Evolutionary conservation across 2,888 invertebrate species (phyloP).

Genomic region (Chloroclysta siterata): DNA sequence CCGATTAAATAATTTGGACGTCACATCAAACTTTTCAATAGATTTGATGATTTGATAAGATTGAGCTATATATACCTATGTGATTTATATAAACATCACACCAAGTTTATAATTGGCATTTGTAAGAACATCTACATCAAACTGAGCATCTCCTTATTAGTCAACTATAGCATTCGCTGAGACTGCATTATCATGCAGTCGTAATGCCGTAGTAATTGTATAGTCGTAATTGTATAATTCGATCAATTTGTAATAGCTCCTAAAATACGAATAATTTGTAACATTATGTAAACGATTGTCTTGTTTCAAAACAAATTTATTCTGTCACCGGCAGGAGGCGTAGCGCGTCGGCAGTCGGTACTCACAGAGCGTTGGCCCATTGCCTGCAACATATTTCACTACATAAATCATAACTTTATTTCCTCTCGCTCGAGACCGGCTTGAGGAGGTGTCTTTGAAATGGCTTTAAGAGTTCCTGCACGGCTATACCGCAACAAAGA

Average conservation of each 20-base stretch:
- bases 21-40: too few species aligned
- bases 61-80: too few species aligned
- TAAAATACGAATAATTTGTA: constrained; percentile 17
- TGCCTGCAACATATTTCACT: constrained; percentile 77
- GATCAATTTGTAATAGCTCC: background rate
- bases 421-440: constrained; percentile 75
- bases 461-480: constrained; percentile 74
- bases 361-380: constrained; percentile 60
- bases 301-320: constrained; percentile 66
- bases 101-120: too few species aligned
- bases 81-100: too few species aligned
- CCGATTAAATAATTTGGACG: too few species aligned
- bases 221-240: background rate
- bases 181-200: too few species aligned
- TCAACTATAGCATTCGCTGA: too few species aligned
- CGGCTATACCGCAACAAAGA: constrained; percentile 75
- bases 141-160: too few species aligned
- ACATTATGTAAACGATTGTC: constrained; percentile 61
- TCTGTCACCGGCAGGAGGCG: constrained; percentile 66
- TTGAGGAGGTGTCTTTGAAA: constrained; percentile 78
- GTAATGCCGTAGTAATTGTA: too few species aligned
- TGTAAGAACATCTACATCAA: too few species aligned
- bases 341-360: constrained; percentile 48
- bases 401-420: constrained; percentile 84
- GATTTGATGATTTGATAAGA: too few species aligned